phyloP scores from a whole-genome alignment of 2,888 invertebrate species.

The Nomada ruficornis region DNA sequence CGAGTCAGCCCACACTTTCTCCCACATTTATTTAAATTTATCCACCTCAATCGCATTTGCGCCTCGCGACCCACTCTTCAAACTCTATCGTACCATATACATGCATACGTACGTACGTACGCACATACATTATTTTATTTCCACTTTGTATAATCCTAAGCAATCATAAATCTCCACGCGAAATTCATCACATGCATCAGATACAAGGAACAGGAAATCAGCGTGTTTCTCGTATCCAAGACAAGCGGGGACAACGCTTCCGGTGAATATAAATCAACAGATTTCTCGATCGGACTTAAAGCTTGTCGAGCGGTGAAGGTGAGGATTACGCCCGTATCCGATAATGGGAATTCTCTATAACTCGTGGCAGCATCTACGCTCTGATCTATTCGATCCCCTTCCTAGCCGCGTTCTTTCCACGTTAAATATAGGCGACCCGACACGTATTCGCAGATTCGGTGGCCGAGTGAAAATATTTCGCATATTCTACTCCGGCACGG shows the following conservation, averaged over 20 bases:
- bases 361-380: conserved; percentile 2
- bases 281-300: conserved; percentile 21
- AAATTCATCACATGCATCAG: neutral
- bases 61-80: neutral
- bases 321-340: conserved; percentile 28
- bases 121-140: neutral
- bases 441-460: conserved; percentile 23
- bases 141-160: neutral
- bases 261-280: conserved; percentile 9
- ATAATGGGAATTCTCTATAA: conserved; percentile 42
- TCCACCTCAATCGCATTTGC: neutral
- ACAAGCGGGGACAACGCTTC: neutral
- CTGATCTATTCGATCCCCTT: conserved; percentile 46
- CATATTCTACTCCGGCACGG: conserved; percentile 23
- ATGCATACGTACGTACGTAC: neutral
- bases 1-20: neutral
- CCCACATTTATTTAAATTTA: conserved; percentile 6
- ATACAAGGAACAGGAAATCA: neutral
- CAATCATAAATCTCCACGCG: neutral
- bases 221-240: neutral
- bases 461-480: conserved; percentile 17
- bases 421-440: conserved; percentile 60
- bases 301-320: conserved; percentile 9
- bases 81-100: neutral
- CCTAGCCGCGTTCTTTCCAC: conserved; percentile 33